Percentiles rank a stretch among this genome's conserved stretches.
These are phyloP conservation scores for Anguilla japonica DNA, from an alignment of 2,113 vertebrate genomes.

Conservation along the genomic window DNA sequence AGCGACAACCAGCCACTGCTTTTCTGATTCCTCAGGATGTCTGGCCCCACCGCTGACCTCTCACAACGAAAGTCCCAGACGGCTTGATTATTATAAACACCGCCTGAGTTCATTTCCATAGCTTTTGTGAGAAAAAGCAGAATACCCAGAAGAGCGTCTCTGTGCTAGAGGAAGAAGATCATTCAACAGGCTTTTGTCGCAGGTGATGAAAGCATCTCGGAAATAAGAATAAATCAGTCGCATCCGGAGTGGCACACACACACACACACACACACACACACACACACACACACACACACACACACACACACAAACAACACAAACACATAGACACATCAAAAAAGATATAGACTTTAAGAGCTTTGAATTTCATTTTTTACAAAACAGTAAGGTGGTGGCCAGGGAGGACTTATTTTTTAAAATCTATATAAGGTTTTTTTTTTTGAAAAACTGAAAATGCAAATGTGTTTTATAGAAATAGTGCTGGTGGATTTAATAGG, in stretches of 20 bases:
- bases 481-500: no score
- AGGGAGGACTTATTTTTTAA: no score
- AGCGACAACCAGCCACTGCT: constrained; percentile 55
- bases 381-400: background rate
- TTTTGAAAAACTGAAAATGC: no score
- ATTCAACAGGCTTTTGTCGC: constrained; percentile 39
- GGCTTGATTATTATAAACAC: constrained; percentile 77
- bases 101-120: constrained; percentile 66
- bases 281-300: background rate
- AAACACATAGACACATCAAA: background rate
- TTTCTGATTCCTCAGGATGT: constrained; percentile 60
- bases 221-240: background rate
- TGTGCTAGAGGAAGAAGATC: constrained; percentile 45
- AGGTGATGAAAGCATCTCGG: background rate
- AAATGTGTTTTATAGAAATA: no score
- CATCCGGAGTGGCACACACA: background rate
- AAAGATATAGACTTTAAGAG: background rate
- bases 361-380: background rate
- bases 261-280: background rate
- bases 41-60: constrained; percentile 57
- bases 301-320: no score
- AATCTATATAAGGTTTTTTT: no score
- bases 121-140: constrained; percentile 41
- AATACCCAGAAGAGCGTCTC: constrained; percentile 39
- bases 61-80: constrained; percentile 75